Conservation (phyloP, 2,888 invertebrate species). For the Cordilura impudica region DNA sequence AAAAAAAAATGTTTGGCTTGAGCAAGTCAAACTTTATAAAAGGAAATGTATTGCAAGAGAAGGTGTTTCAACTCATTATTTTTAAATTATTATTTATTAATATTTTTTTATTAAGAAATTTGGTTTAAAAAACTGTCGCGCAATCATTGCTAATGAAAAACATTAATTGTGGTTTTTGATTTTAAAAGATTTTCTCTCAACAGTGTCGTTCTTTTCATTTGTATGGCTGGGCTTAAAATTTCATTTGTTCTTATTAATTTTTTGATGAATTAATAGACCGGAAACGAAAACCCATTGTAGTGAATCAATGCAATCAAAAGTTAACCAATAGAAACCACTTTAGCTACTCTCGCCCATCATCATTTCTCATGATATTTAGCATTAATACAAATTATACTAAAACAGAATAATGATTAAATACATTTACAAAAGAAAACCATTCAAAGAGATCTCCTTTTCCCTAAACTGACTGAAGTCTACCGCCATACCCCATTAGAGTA, state of each 20-base stretch:
- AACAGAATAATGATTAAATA: slow-evolving; percentile 37
- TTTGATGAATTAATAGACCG: slow-evolving; percentile 35
- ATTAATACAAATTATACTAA: slow-evolving; percentile 11
- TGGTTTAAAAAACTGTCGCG: too few relatives aligned
- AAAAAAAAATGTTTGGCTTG: too few relatives aligned
- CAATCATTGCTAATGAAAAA: too few relatives aligned
- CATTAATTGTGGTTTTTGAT: too few relatives aligned
- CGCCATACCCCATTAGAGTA: neutral
- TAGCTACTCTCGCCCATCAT: neutral
- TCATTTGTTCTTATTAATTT: neutral
- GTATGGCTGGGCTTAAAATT: neutral
- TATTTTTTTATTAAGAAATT: too few relatives aligned
- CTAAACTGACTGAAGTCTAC: too few relatives aligned
- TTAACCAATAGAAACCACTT: slow-evolving; percentile 31
- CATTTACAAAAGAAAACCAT: slow-evolving; percentile 25
- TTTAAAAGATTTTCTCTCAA: too few relatives aligned
- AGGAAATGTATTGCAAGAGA: too few relatives aligned
- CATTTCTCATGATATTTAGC: neutral
- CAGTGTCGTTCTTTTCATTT: neutral
- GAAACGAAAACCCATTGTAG: slow-evolving; percentile 55
- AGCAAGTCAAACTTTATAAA: too few relatives aligned
- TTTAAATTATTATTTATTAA: too few relatives aligned
- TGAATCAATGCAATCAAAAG: slow-evolving; percentile 56
- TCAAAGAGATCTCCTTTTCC: neutral
- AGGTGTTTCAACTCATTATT: too few relatives aligned